These are phyloP conservation scores for Sylvilagus bachmani DNA, from an alignment of 2,113 vertebrate species.

Conservation along the genomic window DNA sequence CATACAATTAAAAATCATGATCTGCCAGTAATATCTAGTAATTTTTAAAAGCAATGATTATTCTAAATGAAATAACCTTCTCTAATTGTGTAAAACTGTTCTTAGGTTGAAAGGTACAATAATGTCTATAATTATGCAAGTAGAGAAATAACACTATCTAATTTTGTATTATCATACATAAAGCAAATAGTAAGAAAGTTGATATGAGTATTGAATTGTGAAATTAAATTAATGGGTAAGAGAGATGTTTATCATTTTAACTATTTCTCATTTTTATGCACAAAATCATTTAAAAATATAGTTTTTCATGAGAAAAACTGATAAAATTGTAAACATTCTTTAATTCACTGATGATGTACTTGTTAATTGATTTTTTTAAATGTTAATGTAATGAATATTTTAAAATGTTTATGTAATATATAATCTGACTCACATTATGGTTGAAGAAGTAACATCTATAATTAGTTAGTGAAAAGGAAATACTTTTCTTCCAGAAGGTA, in stretches of 20 bases:
- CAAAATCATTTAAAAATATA: neutral
- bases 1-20: slow-evolving; percentile 1
- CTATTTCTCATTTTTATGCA: neutral
- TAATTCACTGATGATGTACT: neutral
- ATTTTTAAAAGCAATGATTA: slow-evolving; percentile 1
- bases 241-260: neutral
- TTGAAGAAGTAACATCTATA: neutral
- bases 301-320: neutral
- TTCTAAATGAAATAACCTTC: neutral
- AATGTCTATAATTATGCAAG: neutral
- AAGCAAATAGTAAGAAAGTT: neutral
- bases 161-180: neutral
- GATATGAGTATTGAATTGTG: neutral
- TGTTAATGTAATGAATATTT: neutral
- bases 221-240: neutral
- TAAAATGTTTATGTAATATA: neutral
- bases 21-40: neutral
- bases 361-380: neutral
- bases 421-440: neutral
- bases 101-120: neutral
- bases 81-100: neutral
- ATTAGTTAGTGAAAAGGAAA: neutral
- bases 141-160: neutral
- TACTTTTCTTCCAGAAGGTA: neutral
- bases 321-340: neutral